phyloP scores from a whole-genome alignment of 2,113 vertebrate genomes.

The Azemiops feae region DNA sequence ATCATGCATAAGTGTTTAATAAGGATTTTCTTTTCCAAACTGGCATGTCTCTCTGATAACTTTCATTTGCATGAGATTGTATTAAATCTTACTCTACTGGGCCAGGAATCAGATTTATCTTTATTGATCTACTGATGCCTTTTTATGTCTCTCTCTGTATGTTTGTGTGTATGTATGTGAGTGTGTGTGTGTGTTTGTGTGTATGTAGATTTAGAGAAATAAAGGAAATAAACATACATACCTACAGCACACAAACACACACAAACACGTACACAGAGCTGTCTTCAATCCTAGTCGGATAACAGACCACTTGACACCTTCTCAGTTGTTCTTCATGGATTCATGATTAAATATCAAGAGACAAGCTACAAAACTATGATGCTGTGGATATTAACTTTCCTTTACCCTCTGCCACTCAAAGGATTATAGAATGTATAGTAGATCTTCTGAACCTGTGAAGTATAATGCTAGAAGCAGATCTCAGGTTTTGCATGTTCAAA shows the following conservation, averaged over 20 bases:
- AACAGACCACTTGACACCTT: background rate
- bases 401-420: background rate
- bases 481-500: background rate
- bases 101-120: background rate
- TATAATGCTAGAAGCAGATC: background rate
- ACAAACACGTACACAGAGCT: fast-evolving
- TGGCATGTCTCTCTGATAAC: background rate
- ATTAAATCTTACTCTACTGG: background rate
- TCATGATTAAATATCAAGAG: background rate
- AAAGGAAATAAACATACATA: no score
- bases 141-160: background rate
- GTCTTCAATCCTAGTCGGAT: background rate
- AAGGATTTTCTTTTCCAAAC: background rate
- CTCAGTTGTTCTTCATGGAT: background rate
- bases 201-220: no score
- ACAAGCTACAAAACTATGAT: background rate
- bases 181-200: background rate
- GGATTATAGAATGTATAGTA: background rate
- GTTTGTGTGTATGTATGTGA: background rate
- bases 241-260: no score
- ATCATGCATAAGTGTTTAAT: background rate
- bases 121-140: background rate
- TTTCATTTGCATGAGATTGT: background rate
- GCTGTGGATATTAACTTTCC: background rate
- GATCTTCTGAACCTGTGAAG: background rate